Percentiles rank a stretch among this genome's conserved stretches.
Evolutionary conservation across 2,797 vertebrate genomes (phyloP).

Genomic region (Antennarius maculatus): DNA sequence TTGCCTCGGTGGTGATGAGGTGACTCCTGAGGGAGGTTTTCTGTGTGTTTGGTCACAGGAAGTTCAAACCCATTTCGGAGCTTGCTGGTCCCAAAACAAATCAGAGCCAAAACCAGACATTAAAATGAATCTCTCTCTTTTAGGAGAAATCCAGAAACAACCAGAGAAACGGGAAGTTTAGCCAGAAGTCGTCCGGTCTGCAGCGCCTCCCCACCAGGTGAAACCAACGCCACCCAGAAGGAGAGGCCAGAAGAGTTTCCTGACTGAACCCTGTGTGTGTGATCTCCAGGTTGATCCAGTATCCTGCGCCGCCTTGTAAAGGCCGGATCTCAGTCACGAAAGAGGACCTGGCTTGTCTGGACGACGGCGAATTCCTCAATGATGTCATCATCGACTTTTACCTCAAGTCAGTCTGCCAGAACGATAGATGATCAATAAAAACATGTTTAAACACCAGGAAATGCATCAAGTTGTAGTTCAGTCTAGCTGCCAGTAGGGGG

Average conservation of each 20-base stretch:
- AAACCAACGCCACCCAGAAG: background rate
- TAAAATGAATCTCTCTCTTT: background rate
- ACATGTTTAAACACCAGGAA: no score
- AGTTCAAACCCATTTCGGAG: background rate
- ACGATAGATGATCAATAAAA: no score
- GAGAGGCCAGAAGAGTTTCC: background rate
- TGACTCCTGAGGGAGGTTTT: constrained; percentile 12
- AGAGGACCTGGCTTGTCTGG: constrained; percentile 91
- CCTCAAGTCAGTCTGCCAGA: constrained; percentile 75
- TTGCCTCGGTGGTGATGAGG: constrained; percentile 5
- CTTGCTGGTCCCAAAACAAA: background rate
- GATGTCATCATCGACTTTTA: constrained; percentile 98
- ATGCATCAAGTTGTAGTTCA: background rate
- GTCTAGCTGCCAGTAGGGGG: background rate
- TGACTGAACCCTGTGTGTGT: background rate
- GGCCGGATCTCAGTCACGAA: constrained; percentile 90
- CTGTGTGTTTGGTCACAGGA: background rate
- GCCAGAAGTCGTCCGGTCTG: constrained; percentile 58
- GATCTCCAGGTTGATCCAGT: constrained; percentile 89
- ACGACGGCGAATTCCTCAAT: constrained; percentile 91
- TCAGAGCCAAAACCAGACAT: background rate
- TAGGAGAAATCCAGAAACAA: constrained; percentile 63
- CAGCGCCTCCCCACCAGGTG: constrained; percentile 84
- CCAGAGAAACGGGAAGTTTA: constrained; percentile 67
- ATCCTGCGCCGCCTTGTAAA: constrained; percentile 89